A percentile compares a stretch with the other conserved stretches of the same genome.
These are phyloP conservation scores for Cyrtonyx montezumae DNA, from an alignment of 2,113 vertebrate species.

Conservation along the genomic window DNA sequence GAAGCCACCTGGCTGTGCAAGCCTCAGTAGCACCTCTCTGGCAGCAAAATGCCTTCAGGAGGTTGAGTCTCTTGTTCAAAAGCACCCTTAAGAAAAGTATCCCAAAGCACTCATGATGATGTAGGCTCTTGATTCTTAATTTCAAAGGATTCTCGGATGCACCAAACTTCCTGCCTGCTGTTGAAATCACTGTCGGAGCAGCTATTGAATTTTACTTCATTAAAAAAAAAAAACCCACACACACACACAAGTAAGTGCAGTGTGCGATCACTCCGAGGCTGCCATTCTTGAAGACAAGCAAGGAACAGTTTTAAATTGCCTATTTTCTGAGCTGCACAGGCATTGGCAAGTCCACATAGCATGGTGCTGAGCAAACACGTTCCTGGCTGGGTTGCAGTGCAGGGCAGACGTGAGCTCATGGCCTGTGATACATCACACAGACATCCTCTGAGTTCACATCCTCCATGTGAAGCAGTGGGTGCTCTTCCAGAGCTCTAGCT, in stretches of 20 bases:
- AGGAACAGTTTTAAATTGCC: not conserved
- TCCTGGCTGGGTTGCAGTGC: not conserved
- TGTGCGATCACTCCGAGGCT: not conserved
- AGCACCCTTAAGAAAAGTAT: not conserved
- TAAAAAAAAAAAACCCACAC: too few species aligned
- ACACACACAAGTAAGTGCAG: not conserved
- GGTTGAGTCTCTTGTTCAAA: not conserved
- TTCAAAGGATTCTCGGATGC: conserved; percentile 3
- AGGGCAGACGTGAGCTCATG: fast-evolving
- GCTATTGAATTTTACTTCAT: not conserved
- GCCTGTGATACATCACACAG: fast-evolving
- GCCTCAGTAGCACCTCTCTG: not conserved
- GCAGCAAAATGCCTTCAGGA: not conserved
- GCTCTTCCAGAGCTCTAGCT: not conserved
- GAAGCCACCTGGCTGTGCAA: not conserved
- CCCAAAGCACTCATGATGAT: not conserved
- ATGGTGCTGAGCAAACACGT: not conserved
- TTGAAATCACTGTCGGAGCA: not conserved
- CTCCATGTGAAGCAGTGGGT: too few species aligned
- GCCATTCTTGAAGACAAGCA: not conserved
- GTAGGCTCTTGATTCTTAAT: not conserved
- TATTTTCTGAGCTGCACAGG: not conserved
- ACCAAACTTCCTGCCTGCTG: not conserved
- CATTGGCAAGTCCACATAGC: not conserved
- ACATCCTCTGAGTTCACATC: not conserved